Evolutionary conservation across 2,888 invertebrate species (phyloP).

Genomic region (Neoscelio sp.): DNA sequence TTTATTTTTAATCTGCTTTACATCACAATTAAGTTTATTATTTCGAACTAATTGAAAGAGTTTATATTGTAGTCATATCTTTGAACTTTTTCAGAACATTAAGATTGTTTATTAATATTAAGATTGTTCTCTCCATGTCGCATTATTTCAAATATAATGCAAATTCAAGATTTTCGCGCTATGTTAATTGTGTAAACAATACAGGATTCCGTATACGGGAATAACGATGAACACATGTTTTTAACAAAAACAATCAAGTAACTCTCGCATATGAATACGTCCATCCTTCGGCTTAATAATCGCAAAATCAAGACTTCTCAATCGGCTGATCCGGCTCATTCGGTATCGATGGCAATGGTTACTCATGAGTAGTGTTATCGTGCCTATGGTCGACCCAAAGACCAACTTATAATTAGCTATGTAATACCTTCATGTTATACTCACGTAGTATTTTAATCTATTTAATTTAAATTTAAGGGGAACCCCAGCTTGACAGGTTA

Average conservation of each 20-base stretch:
- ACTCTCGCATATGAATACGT: conserved; percentile 55
- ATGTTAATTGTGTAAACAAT: too few species aligned
- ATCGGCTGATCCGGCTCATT: conserved; percentile 65
- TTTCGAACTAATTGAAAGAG: too few species aligned
- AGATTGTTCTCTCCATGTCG: too few species aligned
- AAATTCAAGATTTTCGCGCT: too few species aligned
- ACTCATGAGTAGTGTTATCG: conserved; percentile 66
- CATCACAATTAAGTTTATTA: too few species aligned
- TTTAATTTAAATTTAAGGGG: too few species aligned
- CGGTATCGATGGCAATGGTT: conserved; percentile 56
- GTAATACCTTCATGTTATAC: neutral
- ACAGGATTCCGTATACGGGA: conserved; percentile 1
- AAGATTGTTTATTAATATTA: too few species aligned
- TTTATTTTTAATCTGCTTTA: too few species aligned
- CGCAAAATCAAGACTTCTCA: conserved; percentile 72
- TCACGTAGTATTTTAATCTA: neutral
- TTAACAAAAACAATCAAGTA: conserved; percentile 43
- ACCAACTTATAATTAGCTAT: conserved; percentile 25
- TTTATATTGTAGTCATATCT: too few species aligned
- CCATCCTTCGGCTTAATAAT: conserved; percentile 74
- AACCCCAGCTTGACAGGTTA: too few species aligned
- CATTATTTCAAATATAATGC: too few species aligned
- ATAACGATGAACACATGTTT: conserved; percentile 13
- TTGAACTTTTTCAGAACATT: too few species aligned
- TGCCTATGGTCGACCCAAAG: conserved; percentile 52